These are phyloP conservation scores for Papilio helenus DNA, from an alignment of 1,140 invertebrate species.

Conservation along the genomic window DNA sequence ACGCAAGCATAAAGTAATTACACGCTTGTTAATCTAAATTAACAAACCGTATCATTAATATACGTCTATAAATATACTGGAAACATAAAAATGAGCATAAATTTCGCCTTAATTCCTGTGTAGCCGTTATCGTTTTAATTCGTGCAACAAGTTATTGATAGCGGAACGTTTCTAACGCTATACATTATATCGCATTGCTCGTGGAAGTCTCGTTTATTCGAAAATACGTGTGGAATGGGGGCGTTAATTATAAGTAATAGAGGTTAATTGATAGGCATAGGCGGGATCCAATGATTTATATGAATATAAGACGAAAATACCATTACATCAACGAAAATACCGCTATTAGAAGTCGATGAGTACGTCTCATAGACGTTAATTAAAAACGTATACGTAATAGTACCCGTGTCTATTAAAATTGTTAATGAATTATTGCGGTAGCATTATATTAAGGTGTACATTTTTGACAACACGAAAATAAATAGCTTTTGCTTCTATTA, in stretches of 20 bases:
- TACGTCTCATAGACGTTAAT: constrained; percentile 18
- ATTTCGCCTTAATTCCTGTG: constrained; percentile 44
- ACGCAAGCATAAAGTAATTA: constrained; percentile 60
- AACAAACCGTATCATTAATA: constrained; percentile 63
- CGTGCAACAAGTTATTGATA: constrained; percentile 38
- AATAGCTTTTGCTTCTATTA: background rate
- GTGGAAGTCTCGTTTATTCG: constrained; percentile 52
- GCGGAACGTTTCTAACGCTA: constrained; percentile 32
- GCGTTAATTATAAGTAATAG: constrained; percentile 60
- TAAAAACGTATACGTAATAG: constrained; percentile 23
- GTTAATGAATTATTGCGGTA: constrained; percentile 19
- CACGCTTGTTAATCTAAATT: constrained; percentile 65
- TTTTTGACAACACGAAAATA: background rate
- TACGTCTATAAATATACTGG: constrained; percentile 59
- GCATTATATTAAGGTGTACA: background rate
- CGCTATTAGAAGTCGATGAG: constrained; percentile 12
- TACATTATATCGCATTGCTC: constrained; percentile 38
- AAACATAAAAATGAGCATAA: constrained; percentile 43
- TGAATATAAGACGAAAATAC: constrained; percentile 29
- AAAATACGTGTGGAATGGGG: constrained; percentile 51
- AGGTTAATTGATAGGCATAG: constrained; percentile 57
- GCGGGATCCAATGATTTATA: constrained; percentile 53
- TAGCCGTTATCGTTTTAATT: constrained; percentile 35
- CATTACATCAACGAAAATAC: constrained; percentile 9
- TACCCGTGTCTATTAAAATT: constrained; percentile 3